These are phyloP conservation scores for Portunus trituberculatus DNA, from an alignment of 1,140 invertebrate genomes.

Conservation along the genomic window DNA sequence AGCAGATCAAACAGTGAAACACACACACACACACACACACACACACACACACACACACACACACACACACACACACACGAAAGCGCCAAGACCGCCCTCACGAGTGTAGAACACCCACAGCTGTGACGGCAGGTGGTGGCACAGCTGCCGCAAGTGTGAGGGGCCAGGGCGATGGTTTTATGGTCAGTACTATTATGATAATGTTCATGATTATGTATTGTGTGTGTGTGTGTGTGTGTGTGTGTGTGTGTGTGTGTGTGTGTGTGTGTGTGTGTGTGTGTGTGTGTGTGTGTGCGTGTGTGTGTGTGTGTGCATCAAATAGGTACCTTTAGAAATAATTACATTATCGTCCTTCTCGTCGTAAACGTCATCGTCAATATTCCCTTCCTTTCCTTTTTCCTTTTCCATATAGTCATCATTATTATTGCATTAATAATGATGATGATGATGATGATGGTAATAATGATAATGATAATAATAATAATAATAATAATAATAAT, in stretches of 20 bases:
- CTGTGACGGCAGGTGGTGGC: background rate
- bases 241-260: background rate
- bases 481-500: no score
- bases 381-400: no score
- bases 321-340: no score
- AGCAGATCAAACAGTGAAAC: no score
- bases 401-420: no score
- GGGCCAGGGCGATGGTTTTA: background rate
- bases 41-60: constrained; percentile 61
- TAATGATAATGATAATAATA: no score
- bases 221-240: background rate
- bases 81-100: background rate
- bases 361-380: no score
- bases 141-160: constrained; percentile 17
- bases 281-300: no score
- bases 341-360: no score
- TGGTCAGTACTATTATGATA: background rate
- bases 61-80: constrained; percentile 14
- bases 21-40: constrained; percentile 51
- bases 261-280: background rate
- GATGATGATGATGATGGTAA: no score
- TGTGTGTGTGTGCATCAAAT: no score
- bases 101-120: background rate
- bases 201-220: background rate
- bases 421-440: no score